phyloP scores from a whole-genome alignment of 2,797 vertebrate species.

The Pygocentrus nattereri region DNA sequence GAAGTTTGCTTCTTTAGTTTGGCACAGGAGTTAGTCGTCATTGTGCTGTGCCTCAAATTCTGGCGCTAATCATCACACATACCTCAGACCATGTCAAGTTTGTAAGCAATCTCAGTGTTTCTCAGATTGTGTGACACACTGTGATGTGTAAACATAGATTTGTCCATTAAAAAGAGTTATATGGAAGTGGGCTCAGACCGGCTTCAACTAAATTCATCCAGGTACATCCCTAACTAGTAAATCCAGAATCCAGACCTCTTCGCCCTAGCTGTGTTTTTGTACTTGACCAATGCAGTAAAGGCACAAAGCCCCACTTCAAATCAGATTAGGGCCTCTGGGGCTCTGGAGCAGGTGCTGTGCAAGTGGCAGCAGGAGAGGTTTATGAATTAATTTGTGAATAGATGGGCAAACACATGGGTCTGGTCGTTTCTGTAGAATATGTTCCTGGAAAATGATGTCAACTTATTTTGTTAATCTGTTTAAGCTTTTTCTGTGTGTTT shows the following conservation, averaged over 20 bases:
- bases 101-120: neutral
- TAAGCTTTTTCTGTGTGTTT: too few species aligned
- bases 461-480: too few species aligned
- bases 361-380: constrained; percentile 4
- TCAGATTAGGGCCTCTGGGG: neutral
- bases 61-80: too few species aligned
- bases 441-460: too few species aligned
- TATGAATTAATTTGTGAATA: neutral
- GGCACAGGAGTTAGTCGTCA: too few species aligned
- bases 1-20: too few species aligned
- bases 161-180: too few species aligned
- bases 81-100: too few species aligned
- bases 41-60: too few species aligned
- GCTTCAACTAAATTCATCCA: too few species aligned
- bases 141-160: neutral
- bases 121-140: neutral
- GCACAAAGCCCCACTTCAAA: neutral
- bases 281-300: neutral
- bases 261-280: neutral
- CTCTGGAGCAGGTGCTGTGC: neutral
- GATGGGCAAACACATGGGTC: neutral
- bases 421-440: neutral
- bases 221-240: neutral
- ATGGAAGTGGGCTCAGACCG: too few species aligned
- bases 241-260: neutral